Evolutionary conservation across 2,888 invertebrate genomes (phyloP).

Genomic region (Ecdyonurus torrentis): DNA sequence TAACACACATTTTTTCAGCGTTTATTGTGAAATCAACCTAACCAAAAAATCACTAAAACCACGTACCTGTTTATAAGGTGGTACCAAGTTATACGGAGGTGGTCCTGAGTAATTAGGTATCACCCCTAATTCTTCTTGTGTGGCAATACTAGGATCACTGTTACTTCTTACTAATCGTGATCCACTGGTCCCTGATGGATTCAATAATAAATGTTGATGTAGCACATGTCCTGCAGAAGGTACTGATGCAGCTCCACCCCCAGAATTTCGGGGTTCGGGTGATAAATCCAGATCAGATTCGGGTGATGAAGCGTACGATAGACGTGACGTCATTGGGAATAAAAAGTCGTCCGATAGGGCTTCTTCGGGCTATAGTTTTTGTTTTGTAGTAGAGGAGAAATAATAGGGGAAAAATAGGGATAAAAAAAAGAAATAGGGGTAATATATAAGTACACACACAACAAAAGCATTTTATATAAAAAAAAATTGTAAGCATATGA

Average conservation of each 20-base stretch:
- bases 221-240: constrained; percentile 36
- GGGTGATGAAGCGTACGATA: constrained; percentile 91
- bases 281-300: constrained; percentile 89
- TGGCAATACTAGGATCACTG: constrained; percentile 89
- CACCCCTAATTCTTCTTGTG: constrained; percentile 59
- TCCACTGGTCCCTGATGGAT: constrained; percentile 24
- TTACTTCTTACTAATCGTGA: constrained; percentile 53
- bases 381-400: neutral
- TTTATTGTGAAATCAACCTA: neutral
- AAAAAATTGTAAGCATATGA: neutral
- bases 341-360: constrained; percentile 96
- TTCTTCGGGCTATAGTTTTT: constrained; percentile 85
- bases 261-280: constrained; percentile 36
- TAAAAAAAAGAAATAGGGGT: neutral
- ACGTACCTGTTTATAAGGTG: constrained; percentile 20
- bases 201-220: neutral
- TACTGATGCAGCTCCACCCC: constrained; percentile 29
- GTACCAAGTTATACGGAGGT: constrained; percentile 59
- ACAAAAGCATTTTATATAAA: neutral
- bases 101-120: constrained; percentile 36
- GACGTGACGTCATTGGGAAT: constrained; percentile 92
- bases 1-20: neutral
- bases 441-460: neutral
- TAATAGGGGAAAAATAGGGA: neutral
- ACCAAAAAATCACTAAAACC: neutral